Evolutionary conservation across 30 jellyfish, hydroid and myxozoan species (phyloP).

Genomic region (Hydractinia echinata): DNA sequence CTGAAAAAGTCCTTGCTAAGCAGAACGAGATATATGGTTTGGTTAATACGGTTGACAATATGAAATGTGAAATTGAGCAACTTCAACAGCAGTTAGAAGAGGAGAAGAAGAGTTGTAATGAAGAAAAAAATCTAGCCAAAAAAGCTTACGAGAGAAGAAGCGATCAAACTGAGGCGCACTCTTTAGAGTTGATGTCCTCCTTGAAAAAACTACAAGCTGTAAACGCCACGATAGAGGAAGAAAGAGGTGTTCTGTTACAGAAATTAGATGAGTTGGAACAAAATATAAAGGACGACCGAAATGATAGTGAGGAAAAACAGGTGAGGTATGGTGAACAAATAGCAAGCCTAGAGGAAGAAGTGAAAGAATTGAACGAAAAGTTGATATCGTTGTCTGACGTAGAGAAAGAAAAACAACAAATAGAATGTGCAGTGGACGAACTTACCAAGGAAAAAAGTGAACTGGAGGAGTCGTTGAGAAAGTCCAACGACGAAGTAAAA

Average conservation of each 20-base stretch:
- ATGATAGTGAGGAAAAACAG: not conserved
- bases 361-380: not conserved
- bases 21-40: not conserved
- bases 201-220: conserved; percentile 12
- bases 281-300: not conserved
- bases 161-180: conserved; percentile 9
- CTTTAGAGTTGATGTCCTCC: not conserved
- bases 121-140: not conserved
- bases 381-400: not conserved
- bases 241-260: not conserved
- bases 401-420: not conserved
- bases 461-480: no score
- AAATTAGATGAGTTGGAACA: not conserved
- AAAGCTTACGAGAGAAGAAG: conserved; percentile 24
- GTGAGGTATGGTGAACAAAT: not conserved
- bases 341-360: not conserved
- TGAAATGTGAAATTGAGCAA: not conserved
- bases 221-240: conserved; percentile 2
- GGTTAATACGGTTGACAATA: not conserved
- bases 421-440: no score
- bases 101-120: not conserved
- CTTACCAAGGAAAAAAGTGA: no score
- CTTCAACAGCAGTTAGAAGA: not conserved
- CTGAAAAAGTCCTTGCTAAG: not conserved
- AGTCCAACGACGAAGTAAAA: no score